Percentiles rank a stretch among this genome's conserved stretches.
Evolutionary conservation across 2,797 vertebrate species (phyloP).

Genomic region (Malurus leucopterus): DNA sequence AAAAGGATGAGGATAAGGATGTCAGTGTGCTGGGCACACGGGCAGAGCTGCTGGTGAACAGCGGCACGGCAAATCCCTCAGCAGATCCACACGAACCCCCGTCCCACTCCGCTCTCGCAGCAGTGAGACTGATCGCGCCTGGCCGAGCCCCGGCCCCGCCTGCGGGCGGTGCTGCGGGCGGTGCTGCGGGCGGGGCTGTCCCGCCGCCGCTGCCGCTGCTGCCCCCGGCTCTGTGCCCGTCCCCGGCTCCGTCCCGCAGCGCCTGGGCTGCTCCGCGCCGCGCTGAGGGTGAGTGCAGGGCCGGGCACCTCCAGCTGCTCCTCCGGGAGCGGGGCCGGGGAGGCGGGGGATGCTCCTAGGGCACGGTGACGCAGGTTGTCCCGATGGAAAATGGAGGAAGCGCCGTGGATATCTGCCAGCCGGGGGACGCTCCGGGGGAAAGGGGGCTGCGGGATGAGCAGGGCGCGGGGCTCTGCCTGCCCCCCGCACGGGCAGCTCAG

Average conservation of each 20-base stretch:
- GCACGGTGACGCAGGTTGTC: not conserved
- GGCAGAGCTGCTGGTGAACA: not conserved
- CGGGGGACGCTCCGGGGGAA: not conserved
- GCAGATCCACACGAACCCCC: fast-evolving
- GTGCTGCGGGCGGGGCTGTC: not conserved
- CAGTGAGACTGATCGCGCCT: not conserved
- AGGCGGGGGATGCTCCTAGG: not conserved
- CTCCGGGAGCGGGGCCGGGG: not conserved
- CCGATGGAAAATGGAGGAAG: fast-evolving
- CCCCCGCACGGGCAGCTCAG: not conserved
- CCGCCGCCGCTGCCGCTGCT: not conserved
- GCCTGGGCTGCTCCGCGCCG: not conserved
- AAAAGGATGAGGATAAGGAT: not conserved
- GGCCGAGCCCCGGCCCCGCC: not conserved
- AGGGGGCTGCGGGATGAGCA: not conserved
- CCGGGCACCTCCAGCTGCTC: no score
- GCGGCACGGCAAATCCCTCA: fast-evolving
- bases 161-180: not conserved
- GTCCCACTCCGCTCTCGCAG: fast-evolving
- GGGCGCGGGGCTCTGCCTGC: not conserved
- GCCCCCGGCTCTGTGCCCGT: no score
- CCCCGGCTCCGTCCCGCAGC: not conserved
- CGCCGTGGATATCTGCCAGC: fast-evolving
- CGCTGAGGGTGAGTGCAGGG: not conserved
- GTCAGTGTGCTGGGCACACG: not conserved